A percentile compares a stretch with the other conserved stretches of the same genome.
phyloP scores from a whole-genome alignment of 35 echinoderm and acorn worm genomes.

The Holothuria glaberrima region DNA sequence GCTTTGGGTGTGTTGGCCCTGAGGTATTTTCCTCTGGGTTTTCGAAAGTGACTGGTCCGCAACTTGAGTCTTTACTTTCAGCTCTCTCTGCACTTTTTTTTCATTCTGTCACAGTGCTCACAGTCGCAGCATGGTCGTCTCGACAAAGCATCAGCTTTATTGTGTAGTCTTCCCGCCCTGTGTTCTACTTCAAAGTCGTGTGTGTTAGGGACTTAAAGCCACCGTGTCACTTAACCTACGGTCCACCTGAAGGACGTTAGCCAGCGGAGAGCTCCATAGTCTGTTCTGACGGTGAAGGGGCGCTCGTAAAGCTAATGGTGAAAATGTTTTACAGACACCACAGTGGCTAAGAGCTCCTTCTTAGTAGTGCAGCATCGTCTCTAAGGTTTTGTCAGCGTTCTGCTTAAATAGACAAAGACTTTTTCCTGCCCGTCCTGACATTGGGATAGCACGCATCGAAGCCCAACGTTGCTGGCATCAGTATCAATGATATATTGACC shows the following conservation, averaged over 20 bases:
- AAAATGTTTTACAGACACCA: too few species aligned
- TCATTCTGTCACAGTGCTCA: too few species aligned
- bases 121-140: too few species aligned
- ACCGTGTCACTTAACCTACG: conserved; percentile 55
- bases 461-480: too few species aligned
- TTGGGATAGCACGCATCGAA: too few species aligned
- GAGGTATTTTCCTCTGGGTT: background rate
- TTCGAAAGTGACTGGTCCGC: too few species aligned
- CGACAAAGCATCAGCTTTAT: too few species aligned
- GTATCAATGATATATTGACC: too few species aligned
- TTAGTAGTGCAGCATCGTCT: conserved; percentile 58
- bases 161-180: background rate
- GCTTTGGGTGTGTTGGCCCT: background rate
- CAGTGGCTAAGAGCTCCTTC: conserved; percentile 44
- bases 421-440: conserved; percentile 61
- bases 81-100: too few species aligned
- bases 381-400: conserved; percentile 20
- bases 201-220: too few species aligned
- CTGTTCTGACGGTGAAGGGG: conserved; percentile 32
- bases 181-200: background rate
- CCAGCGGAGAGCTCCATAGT: conserved; percentile 64
- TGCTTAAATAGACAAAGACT: conserved; percentile 59
- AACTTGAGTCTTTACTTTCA: too few species aligned
- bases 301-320: conserved; percentile 65
- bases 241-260: conserved; percentile 32